Conservation (phyloP, 64 coral and sea anemone species). For the Pocillopora damicornis region DNA sequence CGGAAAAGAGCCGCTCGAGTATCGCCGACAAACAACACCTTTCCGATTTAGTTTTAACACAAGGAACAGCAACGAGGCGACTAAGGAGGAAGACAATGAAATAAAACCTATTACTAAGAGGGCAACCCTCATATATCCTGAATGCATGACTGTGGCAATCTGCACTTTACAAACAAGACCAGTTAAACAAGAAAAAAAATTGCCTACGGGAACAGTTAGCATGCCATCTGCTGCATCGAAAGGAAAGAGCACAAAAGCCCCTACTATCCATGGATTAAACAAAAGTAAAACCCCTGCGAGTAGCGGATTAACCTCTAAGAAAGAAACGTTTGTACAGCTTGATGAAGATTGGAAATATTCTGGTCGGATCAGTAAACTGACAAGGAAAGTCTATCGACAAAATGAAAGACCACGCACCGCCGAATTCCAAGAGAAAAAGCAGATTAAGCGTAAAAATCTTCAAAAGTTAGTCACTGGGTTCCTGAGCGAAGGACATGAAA, state of each 20-base stretch:
- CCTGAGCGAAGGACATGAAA: not conserved
- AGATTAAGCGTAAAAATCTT: not conserved
- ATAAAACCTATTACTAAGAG: not conserved
- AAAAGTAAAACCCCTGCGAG: not conserved
- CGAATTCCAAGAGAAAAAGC: not conserved
- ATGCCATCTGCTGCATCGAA: not conserved
- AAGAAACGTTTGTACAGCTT: not conserved
- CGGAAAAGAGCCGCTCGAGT: slow-evolving; percentile 9
- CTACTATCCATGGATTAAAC: not conserved
- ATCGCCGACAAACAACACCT: not conserved
- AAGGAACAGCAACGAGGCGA: not conserved
- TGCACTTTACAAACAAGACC: slow-evolving; percentile 24
- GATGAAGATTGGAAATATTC: not conserved
- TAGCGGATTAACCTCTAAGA: not conserved
- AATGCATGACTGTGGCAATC: not conserved
- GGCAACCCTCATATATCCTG: not conserved
- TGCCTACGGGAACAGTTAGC: not conserved
- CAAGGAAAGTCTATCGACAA: no score
- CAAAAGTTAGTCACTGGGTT: not conserved
- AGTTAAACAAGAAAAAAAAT: not conserved
- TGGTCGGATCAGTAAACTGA: not conserved
- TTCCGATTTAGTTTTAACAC: slow-evolving; percentile 34
- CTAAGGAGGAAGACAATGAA: not conserved
- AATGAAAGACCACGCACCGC: not conserved
- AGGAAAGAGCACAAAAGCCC: not conserved